phyloP scores from a whole-genome alignment of 2,888 invertebrate species.

The Oligia latruncula region DNA sequence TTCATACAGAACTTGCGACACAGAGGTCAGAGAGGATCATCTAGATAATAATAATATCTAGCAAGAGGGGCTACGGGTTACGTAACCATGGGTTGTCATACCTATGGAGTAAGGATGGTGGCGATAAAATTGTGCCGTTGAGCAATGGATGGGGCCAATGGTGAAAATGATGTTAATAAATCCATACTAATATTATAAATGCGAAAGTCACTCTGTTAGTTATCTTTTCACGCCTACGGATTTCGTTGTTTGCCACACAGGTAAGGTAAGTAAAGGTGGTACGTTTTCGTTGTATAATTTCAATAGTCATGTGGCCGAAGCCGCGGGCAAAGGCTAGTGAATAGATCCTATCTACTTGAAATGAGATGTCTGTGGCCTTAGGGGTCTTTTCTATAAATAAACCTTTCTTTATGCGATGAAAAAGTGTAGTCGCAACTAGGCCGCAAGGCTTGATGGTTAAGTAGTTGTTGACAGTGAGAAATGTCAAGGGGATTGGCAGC shows the following conservation, averaged over 20 bases:
- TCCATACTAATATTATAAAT: neutral
- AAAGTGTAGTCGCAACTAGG: neutral
- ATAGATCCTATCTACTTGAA: constrained; percentile 7
- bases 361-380: neutral
- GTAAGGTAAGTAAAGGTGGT: too few species aligned
- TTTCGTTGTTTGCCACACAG: neutral
- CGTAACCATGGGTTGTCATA: constrained; percentile 39
- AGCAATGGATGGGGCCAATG: constrained; percentile 12
- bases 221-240: neutral
- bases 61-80: constrained; percentile 31
- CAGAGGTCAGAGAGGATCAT: constrained; percentile 42
- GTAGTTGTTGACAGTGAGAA: constrained; percentile 19
- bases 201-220: neutral
- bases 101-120: constrained; percentile 28
- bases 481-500: constrained; percentile 38
- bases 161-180: neutral
- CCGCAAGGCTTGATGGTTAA: constrained; percentile 3
- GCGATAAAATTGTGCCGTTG: constrained; percentile 31
- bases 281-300: neutral
- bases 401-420: constrained; percentile 7
- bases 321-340: neutral
- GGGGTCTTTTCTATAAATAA: neutral
- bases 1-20: neutral
- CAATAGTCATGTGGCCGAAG: neutral
- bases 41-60: constrained; percentile 53